These are phyloP conservation scores for Ditula angustiorana DNA, from an alignment of 2,888 invertebrate species.

Conservation along the genomic window DNA sequence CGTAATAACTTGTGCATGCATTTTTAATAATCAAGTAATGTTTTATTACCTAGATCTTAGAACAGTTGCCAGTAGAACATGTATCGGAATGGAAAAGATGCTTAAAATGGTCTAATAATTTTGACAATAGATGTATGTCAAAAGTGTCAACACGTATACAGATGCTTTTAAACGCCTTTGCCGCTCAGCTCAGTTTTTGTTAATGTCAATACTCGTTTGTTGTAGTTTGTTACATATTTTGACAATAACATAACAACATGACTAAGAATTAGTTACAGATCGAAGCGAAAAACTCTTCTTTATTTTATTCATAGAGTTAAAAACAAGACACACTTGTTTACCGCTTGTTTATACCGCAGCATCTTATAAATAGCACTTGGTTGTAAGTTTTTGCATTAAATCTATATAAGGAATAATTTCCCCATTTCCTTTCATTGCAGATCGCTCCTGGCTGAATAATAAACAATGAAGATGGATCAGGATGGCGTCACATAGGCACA, in stretches of 20 bases:
- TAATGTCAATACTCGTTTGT: no score
- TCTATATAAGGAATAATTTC: constrained; percentile 31
- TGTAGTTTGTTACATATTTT: no score
- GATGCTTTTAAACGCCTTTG: no score
- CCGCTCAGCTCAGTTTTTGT: no score
- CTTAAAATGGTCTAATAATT: no score
- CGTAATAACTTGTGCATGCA: neutral
- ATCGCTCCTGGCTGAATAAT: constrained; percentile 48
- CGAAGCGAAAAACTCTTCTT: no score
- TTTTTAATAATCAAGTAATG: no score
- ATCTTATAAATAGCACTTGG: neutral
- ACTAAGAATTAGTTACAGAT: no score
- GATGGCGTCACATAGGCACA: constrained; percentile 56
- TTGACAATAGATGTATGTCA: no score
- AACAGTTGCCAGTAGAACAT: neutral
- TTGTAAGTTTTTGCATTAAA: constrained; percentile 12
- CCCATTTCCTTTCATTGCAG: constrained; percentile 58
- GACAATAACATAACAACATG: no score
- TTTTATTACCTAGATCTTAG: neutral
- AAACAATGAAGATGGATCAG: constrained; percentile 55
- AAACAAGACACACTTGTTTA: neutral
- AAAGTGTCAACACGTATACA: no score
- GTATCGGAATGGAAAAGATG: no score
- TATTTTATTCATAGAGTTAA: neutral
- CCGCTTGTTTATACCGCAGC: neutral